Evolutionary conservation across 2,888 invertebrate genomes (phyloP).

Genomic region (Opisthograptis luteolata): DNA sequence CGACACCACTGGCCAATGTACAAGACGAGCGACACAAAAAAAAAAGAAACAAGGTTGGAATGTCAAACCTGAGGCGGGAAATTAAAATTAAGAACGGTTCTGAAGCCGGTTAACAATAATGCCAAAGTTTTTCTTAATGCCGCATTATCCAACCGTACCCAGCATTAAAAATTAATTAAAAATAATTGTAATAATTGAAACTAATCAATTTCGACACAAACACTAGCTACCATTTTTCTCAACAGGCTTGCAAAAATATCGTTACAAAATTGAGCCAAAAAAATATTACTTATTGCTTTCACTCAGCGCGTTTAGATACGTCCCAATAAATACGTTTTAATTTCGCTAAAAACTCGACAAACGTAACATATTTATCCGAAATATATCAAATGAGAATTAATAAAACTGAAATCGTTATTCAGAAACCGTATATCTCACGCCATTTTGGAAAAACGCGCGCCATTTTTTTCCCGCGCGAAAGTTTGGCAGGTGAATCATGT

Average conservation of each 20-base stretch:
- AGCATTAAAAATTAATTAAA: too few species aligned
- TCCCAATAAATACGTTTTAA: conserved; percentile 23
- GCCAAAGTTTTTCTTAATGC: too few species aligned
- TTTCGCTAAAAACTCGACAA: conserved; percentile 20
- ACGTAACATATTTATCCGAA: conserved; percentile 20
- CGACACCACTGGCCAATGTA: too few species aligned
- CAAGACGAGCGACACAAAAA: too few species aligned
- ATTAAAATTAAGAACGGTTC: too few species aligned
- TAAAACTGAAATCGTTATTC: conserved; percentile 16
- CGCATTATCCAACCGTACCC: too few species aligned
- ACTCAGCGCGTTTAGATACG: conserved; percentile 28
- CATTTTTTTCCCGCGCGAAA: conserved; percentile 63
- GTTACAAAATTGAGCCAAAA: conserved; percentile 21
- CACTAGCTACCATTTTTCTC: conserved; percentile 1
- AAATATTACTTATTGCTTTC: conserved; percentile 29
- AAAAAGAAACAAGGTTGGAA: too few species aligned
- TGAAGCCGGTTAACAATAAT: too few species aligned
- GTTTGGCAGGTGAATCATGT: conserved; percentile 72
- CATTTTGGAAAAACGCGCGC: conserved; percentile 32
- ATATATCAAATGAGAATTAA: conserved; percentile 13
- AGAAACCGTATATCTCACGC: conserved; percentile 16
- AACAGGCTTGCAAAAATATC: conserved; percentile 17
- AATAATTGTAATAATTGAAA: conserved; percentile 1
- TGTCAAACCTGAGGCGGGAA: too few species aligned
- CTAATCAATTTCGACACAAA: conserved; percentile 5